Evolutionary conservation across 35 echinoderm and acorn worm genomes (phyloP).

Genomic region (Nesometra sesokonis): DNA sequence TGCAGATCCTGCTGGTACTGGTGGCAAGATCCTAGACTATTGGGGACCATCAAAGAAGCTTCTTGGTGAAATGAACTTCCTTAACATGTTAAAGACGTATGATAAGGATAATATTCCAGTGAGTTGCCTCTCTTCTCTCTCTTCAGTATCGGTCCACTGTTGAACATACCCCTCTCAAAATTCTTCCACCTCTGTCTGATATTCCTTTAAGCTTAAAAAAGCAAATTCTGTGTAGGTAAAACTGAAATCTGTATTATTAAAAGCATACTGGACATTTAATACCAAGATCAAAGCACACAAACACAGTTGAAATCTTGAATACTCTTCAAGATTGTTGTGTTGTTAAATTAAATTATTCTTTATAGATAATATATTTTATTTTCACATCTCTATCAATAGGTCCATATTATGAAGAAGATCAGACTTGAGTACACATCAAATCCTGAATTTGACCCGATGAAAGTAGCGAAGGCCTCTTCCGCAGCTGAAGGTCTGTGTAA

Average conservation of each 20-base stretch:
- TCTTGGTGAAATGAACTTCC: slow-evolving; percentile 96
- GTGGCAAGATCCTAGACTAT: slow-evolving; percentile 97
- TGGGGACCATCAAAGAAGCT: slow-evolving; percentile 95
- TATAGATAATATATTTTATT: too few species aligned
- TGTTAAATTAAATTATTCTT: too few species aligned
- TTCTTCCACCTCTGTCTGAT: too few species aligned
- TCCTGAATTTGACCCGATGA: slow-evolving; percentile 87
- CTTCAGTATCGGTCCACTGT: neutral
- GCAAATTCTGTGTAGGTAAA: too few species aligned
- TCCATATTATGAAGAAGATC: slow-evolving; percentile 91
- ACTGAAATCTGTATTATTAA: neutral
- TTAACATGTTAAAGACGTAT: slow-evolving; percentile 63
- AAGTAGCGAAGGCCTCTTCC: slow-evolving; percentile 91
- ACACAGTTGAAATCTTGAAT: too few species aligned
- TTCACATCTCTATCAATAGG: slow-evolving; percentile 11
- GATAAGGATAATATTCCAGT: slow-evolving; percentile 92
- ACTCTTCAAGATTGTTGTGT: too few species aligned
- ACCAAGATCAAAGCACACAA: too few species aligned
- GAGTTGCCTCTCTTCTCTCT: neutral
- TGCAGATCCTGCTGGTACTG: slow-evolving; percentile 82
- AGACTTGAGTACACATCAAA: slow-evolving; percentile 71
- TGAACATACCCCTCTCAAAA: neutral
- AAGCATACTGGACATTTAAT: too few species aligned
- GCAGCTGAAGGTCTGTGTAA: slow-evolving; percentile 87
- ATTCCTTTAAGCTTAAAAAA: too few species aligned